Conservation (phyloP, 2,888 invertebrate genomes). For the Opisthograptis luteolata region DNA sequence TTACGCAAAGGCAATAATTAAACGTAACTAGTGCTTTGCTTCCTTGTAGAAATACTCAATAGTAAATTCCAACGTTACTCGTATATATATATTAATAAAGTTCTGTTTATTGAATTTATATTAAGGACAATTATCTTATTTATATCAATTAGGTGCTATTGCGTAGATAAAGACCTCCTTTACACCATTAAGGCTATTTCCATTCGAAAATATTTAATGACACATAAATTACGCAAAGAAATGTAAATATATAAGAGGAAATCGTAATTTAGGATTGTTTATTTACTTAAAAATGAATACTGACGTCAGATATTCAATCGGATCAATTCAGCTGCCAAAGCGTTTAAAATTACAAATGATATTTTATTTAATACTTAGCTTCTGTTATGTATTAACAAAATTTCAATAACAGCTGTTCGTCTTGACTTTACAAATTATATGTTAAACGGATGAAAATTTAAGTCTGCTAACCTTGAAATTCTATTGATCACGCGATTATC, state of each 20-base stretch:
- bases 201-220: slow-evolving; percentile 46
- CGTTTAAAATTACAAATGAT: too few relatives aligned
- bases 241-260: slow-evolving; percentile 5
- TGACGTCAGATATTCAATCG: slow-evolving; percentile 6
- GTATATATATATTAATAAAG: too few relatives aligned
- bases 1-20: neutral
- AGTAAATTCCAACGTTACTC: neutral
- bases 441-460: too few relatives aligned
- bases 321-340: neutral
- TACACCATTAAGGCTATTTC: slow-evolving; percentile 10
- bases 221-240: slow-evolving; percentile 32
- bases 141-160: neutral
- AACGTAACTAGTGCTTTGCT: neutral
- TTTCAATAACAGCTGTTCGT: too few relatives aligned
- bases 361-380: too few relatives aligned
- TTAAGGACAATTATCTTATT: neutral
- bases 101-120: neutral
- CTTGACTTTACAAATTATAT: too few relatives aligned
- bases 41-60: neutral
- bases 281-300: slow-evolving; percentile 12
- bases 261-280: slow-evolving; percentile 19
- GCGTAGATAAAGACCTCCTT: neutral
- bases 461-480: too few relatives aligned
- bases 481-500: too few relatives aligned
- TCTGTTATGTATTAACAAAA: too few relatives aligned